phyloP scores from a whole-genome alignment of 2,113 vertebrate species.

The Chloropsis cyanopogon region DNA sequence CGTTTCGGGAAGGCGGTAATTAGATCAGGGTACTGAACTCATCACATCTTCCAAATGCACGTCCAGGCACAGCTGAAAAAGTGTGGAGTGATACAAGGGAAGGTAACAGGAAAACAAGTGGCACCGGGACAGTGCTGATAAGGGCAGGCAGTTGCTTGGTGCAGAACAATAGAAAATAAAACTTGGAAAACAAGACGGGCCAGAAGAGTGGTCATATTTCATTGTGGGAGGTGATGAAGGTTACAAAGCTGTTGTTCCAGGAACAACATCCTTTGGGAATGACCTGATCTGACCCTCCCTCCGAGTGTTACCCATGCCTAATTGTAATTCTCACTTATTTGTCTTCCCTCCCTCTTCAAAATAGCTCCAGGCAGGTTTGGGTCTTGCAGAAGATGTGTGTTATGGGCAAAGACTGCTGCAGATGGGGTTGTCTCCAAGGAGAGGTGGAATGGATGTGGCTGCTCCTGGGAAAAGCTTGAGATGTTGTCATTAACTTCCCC shows the following conservation, averaged over 20 bases:
- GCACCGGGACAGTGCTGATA: background rate
- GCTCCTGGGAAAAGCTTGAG: background rate
- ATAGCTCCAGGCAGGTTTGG: background rate
- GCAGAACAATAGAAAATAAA: constrained; percentile 40
- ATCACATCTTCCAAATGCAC: background rate
- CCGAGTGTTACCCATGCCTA: background rate
- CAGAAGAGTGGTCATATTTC: background rate
- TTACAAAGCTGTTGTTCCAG: background rate
- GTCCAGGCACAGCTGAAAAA: background rate
- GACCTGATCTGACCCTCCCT: background rate
- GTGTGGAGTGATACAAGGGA: background rate
- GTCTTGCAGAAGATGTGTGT: background rate
- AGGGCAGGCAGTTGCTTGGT: background rate
- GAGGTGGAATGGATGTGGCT: background rate
- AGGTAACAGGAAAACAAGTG: constrained; percentile 31
- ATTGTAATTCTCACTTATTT: background rate
- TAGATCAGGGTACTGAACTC: background rate
- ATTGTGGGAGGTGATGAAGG: background rate
- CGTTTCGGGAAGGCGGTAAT: background rate
- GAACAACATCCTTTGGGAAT: background rate
- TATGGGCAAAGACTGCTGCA: background rate
- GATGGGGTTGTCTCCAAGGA: background rate
- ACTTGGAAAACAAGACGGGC: background rate
- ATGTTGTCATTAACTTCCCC: background rate
- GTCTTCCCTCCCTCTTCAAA: background rate